Base-by-base conservation (phyloP, 1,140 invertebrate genomes). In the Lasaia peninsularis region DNA sequence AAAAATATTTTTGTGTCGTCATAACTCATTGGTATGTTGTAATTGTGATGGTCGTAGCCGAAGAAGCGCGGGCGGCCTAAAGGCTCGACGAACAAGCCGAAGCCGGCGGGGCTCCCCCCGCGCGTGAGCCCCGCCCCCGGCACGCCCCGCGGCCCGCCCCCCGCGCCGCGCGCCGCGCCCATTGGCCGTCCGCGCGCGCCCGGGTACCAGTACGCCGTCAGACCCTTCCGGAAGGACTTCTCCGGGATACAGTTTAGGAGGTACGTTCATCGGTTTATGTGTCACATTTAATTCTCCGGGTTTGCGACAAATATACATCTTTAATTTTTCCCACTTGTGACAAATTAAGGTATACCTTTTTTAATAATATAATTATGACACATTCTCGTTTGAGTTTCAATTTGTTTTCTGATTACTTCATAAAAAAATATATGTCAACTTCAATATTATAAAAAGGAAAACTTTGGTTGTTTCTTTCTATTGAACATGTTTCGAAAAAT, bases 41-140 rank as follows among this genome's bases (percentile, higher is more conserved):
- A 8, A 12, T 31, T 4, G 32, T 12, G 50, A 2, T 16, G 5
- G n/a, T 18, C 37, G 0, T 57, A 86, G 83, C 79, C 77, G 1
- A 89, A 89, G 62, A 88, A 88, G 64, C 70, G 88, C 34, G 87
- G 87, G 4, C 78, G 87, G 0, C 87, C 88, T 0, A 89, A 88
- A 57, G 86, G 88, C 20, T 89, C 88, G 8, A 88, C 85, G n/a
- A 89, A 89, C 73, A 88, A 88, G 70, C 88, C 88, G 53, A 88
- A 88, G 72, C 78, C 83, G 0, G 68, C 80, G 9, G 83, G 72
- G 56, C 52, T 69, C 6, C 53, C 66, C 12, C 12, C 35, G 35
- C 35, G 35, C 6, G 49, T 64, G 0, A 33, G 34, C 66, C 65
- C 28, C 32, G 44, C 54, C 18, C 62, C 60, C 37, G 58, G 55